These are phyloP conservation scores for Hirtodrosophila duncani DNA, from an alignment of 2,888 invertebrate genomes.

Conservation along the genomic window DNA sequence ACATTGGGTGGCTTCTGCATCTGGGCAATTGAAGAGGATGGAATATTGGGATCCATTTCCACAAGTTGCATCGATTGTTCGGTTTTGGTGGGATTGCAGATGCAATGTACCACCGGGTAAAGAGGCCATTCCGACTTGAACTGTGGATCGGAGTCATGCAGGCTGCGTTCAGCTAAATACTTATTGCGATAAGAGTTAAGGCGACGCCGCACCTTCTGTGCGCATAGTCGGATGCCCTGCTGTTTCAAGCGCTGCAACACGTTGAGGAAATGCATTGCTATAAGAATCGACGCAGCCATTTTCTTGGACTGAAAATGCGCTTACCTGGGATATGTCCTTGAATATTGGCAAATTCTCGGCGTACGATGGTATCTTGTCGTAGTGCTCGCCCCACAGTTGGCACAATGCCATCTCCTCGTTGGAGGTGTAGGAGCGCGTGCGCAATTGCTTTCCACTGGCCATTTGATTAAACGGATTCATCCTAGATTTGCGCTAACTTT, in stretches of 20 bases:
- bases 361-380: conserved; percentile 47
- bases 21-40: too few relatives aligned
- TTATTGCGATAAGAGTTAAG: conserved; percentile 63
- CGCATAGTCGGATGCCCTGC: conserved; percentile 58
- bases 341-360: conserved; percentile 57
- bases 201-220: conserved; percentile 71
- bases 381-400: conserved; percentile 63
- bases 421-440: conserved; percentile 71
- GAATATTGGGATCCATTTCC: conserved; percentile 31
- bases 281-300: too few relatives aligned
- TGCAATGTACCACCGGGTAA: conserved; percentile 51
- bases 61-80: neutral
- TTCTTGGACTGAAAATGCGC: too few relatives aligned
- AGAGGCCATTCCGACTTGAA: conserved; percentile 58
- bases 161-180: conserved; percentile 48
- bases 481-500: neutral
- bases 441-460: conserved; percentile 47
- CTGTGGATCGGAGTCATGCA: conserved; percentile 26
- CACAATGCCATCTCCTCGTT: conserved; percentile 65
- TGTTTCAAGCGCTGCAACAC: conserved; percentile 55
- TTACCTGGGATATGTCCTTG: conserved; percentile 57
- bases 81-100: conserved; percentile 23
- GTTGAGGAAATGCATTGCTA: too few relatives aligned
- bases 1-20: neutral
- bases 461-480: conserved; percentile 5